Base-by-base conservation (phyloP, 1,140 invertebrate species). In the Sesamia nonagrioides region DNA sequence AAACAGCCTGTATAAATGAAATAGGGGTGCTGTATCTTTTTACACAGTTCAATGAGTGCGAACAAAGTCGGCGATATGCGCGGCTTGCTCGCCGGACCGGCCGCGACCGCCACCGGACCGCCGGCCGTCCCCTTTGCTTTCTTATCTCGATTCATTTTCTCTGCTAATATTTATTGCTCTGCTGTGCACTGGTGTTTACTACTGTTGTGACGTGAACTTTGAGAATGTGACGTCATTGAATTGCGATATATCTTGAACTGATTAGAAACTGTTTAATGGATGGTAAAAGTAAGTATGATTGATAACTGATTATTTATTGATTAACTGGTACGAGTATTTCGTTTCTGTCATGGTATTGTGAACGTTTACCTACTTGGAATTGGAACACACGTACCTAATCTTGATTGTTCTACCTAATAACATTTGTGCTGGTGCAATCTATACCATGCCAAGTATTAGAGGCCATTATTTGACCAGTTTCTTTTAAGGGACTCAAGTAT, bases 21-120 rank as follows among this genome's bases (percentile, higher is more conserved):
- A 81, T 68, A 82, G 81, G 82, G 84, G 84, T 75, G 72, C 54
- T 86, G 85, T 87, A 85, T 90, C 86, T 88, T 82, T 86, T 84
- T 80, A 83, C 83, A 87, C 87, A 84, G 85, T 48, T 82, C 77
- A 88, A 78, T 86, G 84, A 61, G 80, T 81, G 82, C 80, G 86
- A 78, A 90, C 88, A 88, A 88, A 86, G 84, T 78, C 81, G 60
- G 72, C 45, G 80, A 66, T 42, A 54, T 60, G 73, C 78, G 74
- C 40, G 79, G 52, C 74, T 21, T 58, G 75, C 68, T 11, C 18
- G 78, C 61, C 77, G 77, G 66, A 45, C 72, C 35, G 60, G 8
- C 37, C 69, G 77, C 60, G 37, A 54, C 52, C 6, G 11, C 11
- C 74, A 37, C 54, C 40, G 66, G 66, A 17, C 54, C 61, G 52